Evolutionary conservation across 2,888 invertebrate genomes (phyloP).

Genomic region (Sepiola atlantica): DNA sequence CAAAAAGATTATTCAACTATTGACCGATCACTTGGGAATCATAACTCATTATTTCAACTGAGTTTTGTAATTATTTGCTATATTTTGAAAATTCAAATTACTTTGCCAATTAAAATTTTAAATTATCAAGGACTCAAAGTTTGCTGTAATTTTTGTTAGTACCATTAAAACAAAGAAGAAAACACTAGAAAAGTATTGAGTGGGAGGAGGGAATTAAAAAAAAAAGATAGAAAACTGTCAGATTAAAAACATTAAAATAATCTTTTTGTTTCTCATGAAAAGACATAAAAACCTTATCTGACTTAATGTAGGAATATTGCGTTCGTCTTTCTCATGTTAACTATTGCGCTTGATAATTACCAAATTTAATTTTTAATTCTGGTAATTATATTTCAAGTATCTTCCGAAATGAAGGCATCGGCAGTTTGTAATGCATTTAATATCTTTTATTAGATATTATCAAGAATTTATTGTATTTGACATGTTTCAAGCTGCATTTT

Average conservation of each 20-base stretch:
- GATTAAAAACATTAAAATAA: neutral
- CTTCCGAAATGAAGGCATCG: neutral
- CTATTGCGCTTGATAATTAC: neutral
- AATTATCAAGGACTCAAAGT: neutral
- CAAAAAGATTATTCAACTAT: neutral
- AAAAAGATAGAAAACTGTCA: neutral
- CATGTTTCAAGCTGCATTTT: neutral
- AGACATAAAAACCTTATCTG: neutral
- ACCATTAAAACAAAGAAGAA: neutral
- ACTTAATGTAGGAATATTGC: neutral
- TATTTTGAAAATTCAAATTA: conserved; percentile 1
- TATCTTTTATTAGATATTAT: neutral
- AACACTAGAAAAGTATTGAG: neutral
- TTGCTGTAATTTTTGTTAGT: neutral
- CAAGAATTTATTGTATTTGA: neutral
- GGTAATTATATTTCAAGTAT: neutral
- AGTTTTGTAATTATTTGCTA: neutral
- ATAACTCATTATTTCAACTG: neutral
- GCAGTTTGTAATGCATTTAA: conserved; percentile 4
- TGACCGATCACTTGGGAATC: neutral
- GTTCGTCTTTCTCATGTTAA: neutral
- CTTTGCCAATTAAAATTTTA: neutral
- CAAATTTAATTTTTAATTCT: neutral
- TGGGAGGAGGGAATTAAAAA: neutral
- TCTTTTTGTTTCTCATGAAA: neutral